phyloP scores from a whole-genome alignment of 2,888 invertebrate species.

The Drosophila mimica region DNA sequence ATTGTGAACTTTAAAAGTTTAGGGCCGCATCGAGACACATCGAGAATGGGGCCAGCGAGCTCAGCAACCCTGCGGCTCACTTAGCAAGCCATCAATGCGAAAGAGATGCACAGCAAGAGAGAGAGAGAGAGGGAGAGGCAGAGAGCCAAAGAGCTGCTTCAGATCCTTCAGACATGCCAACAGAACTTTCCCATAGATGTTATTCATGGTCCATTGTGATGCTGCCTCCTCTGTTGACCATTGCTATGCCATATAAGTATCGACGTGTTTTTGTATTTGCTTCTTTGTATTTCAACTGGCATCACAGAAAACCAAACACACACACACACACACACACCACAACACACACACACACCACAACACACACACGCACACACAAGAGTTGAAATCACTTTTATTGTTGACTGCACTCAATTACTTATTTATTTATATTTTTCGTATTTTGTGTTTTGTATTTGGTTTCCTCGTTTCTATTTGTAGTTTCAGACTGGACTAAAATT shows the following conservation, averaged over 20 bases:
- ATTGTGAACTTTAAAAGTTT: slow-evolving; percentile 79
- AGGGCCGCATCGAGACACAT: slow-evolving; percentile 57
- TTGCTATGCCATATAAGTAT: not conserved
- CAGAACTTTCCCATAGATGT: slow-evolving; percentile 28
- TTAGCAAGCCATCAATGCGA: slow-evolving; percentile 29
- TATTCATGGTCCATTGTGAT: slow-evolving; percentile 32
- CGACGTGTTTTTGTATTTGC: not conserved
- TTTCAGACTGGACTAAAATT: not conserved
- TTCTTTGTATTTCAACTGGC: not conserved
- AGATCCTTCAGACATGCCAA: slow-evolving; percentile 20
- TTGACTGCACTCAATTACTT: slow-evolving; percentile 75
- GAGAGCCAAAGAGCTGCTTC: not conserved
- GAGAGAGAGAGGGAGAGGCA: not conserved
- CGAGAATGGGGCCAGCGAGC: slow-evolving; percentile 16
- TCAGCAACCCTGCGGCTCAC: slow-evolving; percentile 30
- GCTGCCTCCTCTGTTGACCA: slow-evolving; percentile 17
- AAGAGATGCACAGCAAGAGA: not conserved
- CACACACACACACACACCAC: not conserved
- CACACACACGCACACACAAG: slow-evolving; percentile 22
- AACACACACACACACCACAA: slow-evolving; percentile 17
- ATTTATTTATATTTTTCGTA: slow-evolving; percentile 50
- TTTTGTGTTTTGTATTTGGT: slow-evolving; percentile 24
- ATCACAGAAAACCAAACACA: not conserved
- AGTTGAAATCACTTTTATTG: slow-evolving; percentile 67
- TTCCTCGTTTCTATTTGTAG: slow-evolving; percentile 4